Base-by-base conservation (phyloP, 92 coral and sea anemone species). In the Bergia puertoricense region DNA sequence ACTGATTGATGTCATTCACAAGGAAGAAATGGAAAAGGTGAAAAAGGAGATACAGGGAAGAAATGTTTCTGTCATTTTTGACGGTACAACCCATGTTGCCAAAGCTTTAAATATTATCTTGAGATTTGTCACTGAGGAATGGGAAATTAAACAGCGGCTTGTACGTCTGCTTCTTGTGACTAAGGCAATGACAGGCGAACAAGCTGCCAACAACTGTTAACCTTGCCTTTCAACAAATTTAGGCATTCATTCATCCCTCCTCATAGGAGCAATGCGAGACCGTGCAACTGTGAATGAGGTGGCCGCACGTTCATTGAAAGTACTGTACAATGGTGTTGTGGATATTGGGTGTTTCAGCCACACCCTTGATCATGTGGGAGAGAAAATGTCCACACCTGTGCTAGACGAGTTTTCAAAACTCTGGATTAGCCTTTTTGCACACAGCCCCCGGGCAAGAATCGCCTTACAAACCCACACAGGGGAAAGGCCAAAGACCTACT, bases 301-400 rank as follows among this genome's bases (percentile, higher is more conserved):
- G 30, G 30, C 30, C 30, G 30, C 30, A 30, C 30, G 30, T 30
- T 30, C 30, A 30, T 30, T 30, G 30, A 30, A 30, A 30, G 30
- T 30, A 30, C 30, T 30, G 30, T 30, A 30, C 30, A 30, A 30
- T 30, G 30, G 30, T 30, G 30, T 30, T 30, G 30, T 30, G 30
- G 30, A 30, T 30, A 30, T 30, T 30, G 94, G 91, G 16, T 88
- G 90, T 81, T 91, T 85, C 79, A 80, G 91, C 62, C 93, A 91
- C 89, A 91, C 93, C 74, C 91, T 91, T 39, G 86, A 91, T 77
- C 90, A 68, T 23, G 93, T 84, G 23, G 85, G 93, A 48, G 89
- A 91, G 82, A 79, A 85, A 57, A 83, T 91, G 89, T 76, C 72
- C 37, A 91, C 93, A 83, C 82, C 93, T 65, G 43, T 75, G 20